Evolutionary conservation across 2,888 invertebrate species (phyloP), one percentile per base, ranked within the genome.

Genomic region (Drosophila limbata): DNA sequence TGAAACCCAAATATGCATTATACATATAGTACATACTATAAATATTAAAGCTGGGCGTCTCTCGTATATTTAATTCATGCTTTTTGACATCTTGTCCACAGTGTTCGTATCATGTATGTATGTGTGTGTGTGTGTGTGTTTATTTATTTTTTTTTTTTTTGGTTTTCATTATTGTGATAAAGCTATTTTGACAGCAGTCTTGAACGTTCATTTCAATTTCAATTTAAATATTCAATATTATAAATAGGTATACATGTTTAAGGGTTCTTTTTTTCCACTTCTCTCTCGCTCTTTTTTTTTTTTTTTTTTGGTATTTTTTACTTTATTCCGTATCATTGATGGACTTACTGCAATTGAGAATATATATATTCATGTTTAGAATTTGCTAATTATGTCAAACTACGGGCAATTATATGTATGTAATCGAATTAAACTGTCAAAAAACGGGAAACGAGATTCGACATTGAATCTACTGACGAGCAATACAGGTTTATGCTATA

Each of bases 181-280:
- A 88, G 88, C 88, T 88, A 90, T 90, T 90, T 88, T 89, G 89
- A 90, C 85, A 89, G 84, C 88, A 88, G 88, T 88, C 88, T 88
- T 90, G 87, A 89, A 85, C 88, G 87, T 85, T 85, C 84, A 75
- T 84, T 86, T 84, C 84, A 85, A 25, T 25, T 25, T 25, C 25
- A 25, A 85, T 86, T 84, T 83, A 75, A 86, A 86, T 84, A 83
- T 88, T 84, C 75, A 80, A 75, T 88, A 84, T 88, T 85, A 83
- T 86, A 88, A 88, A 86, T 86, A 88, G 84, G 88, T 84, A 84
- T 84, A 84, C 84, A 88, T 66, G 52, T 66, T 84, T 70, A 81
- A 66, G 68, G 79, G 64, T 35, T 70, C 31, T 42, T 66, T 51
- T 59, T 33, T 52, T 39, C 15, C 42, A 63, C 28, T 37, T 63